A percentile compares a stretch with the other conserved stretches of the same genome.
Evolutionary conservation across 2,113 vertebrate genomes (phyloP).

Genomic region (Crotalus helleri): DNA sequence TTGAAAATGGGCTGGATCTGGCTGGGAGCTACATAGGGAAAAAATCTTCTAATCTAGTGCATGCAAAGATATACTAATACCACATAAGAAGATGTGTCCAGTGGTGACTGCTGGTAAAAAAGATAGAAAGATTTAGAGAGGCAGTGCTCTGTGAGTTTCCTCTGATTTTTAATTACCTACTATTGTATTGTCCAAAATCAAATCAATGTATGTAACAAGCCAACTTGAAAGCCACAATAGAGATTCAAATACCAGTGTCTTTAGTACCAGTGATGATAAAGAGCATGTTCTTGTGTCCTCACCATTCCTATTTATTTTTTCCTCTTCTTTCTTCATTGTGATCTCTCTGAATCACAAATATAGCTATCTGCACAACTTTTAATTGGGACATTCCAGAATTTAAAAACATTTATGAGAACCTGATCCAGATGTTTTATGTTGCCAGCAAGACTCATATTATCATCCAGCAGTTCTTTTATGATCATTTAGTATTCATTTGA

Average conservation of each 20-base stretch:
- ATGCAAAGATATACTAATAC: background rate
- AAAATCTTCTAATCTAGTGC: background rate
- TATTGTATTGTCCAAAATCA: background rate
- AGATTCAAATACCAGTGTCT: background rate
- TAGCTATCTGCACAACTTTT: background rate
- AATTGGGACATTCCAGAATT: background rate
- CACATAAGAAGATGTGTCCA: background rate
- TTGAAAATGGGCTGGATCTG: background rate
- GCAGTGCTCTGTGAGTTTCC: background rate
- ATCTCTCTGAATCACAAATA: background rate
- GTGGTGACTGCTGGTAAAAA: background rate
- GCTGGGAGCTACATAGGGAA: background rate
- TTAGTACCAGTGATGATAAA: background rate
- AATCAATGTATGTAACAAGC: background rate
- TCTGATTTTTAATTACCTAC: background rate
- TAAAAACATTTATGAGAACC: background rate
- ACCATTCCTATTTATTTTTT: background rate
- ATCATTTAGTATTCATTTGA: background rate
- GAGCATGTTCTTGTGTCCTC: background rate
- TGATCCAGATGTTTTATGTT: background rate
- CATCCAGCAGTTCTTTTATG: background rate
- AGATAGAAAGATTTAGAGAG: background rate
- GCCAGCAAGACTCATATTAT: background rate
- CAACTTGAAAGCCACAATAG: background rate
- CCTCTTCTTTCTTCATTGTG: background rate